Evolutionary conservation across 1,140 invertebrate genomes (phyloP).

Genomic region (Diorhabda sublineata): DNA sequence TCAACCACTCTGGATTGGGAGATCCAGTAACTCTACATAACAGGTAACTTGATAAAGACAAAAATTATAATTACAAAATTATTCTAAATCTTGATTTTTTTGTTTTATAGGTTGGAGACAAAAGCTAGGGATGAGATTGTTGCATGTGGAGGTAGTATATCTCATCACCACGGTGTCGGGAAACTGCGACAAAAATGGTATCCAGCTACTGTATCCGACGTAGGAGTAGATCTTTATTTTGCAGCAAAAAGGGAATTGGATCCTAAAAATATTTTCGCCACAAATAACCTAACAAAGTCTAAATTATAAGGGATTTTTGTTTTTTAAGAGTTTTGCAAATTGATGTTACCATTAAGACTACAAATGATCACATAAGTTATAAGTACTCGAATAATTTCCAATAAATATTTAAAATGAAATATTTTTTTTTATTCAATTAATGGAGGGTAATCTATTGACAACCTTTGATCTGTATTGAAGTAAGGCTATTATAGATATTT

Average conservation of each 20-base stretch:
- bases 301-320: conserved; percentile 31
- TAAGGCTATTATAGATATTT: too few species aligned
- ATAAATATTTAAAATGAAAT: too few species aligned
- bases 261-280: conserved; percentile 90
- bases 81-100: neutral
- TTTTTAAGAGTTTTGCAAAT: too few species aligned
- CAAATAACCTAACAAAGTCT: conserved; percentile 65
- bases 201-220: conserved; percentile 65
- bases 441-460: too few species aligned
- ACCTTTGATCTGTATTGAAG: too few species aligned
- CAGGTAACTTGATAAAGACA: conserved; percentile 18
- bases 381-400: too few species aligned
- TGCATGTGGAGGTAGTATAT: conserved; percentile 84
- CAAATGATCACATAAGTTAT: too few species aligned
- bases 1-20: conserved; percentile 66
- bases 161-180: conserved; percentile 95
- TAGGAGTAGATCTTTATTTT: conserved; percentile 69
- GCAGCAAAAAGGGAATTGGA: conserved; percentile 85
- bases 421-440: too few species aligned
- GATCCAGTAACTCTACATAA: conserved; percentile 83
- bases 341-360: too few species aligned
- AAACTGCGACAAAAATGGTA: conserved; percentile 90
- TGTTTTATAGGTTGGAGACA: conserved; percentile 60
- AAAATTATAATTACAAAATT: neutral
- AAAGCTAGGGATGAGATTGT: conserved; percentile 90